Conservation (phyloP, 2,888 invertebrate species). For the Drosophila mettleri region DNA sequence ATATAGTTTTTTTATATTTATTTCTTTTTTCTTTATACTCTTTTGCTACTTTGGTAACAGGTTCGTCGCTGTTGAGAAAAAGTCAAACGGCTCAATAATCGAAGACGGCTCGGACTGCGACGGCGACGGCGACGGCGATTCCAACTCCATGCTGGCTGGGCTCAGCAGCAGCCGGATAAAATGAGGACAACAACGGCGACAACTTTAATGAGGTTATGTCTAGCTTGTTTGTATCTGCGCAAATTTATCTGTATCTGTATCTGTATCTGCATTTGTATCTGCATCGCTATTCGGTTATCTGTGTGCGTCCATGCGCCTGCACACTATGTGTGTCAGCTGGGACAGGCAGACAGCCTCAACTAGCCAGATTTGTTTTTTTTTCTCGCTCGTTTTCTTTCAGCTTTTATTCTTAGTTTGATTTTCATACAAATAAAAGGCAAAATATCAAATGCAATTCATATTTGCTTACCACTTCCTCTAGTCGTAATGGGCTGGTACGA, state of each 20-base stretch:
- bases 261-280: conserved; percentile 16
- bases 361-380: conserved; percentile 21
- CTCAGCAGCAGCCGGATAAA: conserved; percentile 61
- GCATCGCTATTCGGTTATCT: conserved; percentile 12
- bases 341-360: conserved; percentile 41
- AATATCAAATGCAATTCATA: conserved; percentile 50
- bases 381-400: conserved; percentile 13
- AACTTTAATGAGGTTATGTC: conserved; percentile 78
- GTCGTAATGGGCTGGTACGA: conserved; percentile 36
- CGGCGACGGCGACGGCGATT: conserved; percentile 20
- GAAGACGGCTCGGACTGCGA: conserved; percentile 52
- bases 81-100: conserved; percentile 77
- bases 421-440: conserved; percentile 7
- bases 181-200: conserved; percentile 77
- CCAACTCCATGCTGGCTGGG: conserved; percentile 35
- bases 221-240: conserved; percentile 46
- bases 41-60: conserved; percentile 69
- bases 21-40: conserved; percentile 28
- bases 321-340: conserved; percentile 50
- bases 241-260: conserved; percentile 33
- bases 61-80: conserved; percentile 65
- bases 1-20: conserved; percentile 25
- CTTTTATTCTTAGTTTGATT: conserved; percentile 5
- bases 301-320: conserved; percentile 10
- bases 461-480: conserved; percentile 72